These are phyloP conservation scores for Marisa cornuarietis DNA, from an alignment of 1,140 invertebrate species.

Conservation along the genomic window DNA sequence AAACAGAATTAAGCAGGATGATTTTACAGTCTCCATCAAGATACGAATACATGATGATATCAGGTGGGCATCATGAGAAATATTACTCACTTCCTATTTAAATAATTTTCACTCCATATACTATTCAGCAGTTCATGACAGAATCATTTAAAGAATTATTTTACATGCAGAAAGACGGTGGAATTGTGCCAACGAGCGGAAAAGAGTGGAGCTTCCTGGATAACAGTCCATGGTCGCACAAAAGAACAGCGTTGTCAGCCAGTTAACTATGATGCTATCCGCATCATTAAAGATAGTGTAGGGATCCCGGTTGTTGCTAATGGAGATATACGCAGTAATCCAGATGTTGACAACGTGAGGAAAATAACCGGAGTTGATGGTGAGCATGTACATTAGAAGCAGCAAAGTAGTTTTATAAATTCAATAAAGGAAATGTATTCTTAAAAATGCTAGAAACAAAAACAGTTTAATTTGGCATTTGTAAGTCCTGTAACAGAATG, in stretches of 20 bases:
- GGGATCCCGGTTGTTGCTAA: conserved; percentile 89
- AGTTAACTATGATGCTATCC: conserved; percentile 79
- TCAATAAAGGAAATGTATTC: neutral
- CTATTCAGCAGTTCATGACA: no score
- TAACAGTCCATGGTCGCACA: conserved; percentile 91
- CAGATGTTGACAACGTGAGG: conserved; percentile 76
- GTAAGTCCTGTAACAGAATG: neutral
- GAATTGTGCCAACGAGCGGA: conserved; percentile 83
- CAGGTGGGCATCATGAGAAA: conserved; percentile 62
- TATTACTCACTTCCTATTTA: neutral
- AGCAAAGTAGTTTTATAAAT: neutral
- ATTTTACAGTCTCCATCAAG: conserved; percentile 92
- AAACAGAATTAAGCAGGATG: conserved; percentile 74
- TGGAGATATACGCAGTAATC: conserved; percentile 82
- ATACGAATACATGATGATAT: conserved; percentile 78
- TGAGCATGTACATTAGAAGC: conserved; percentile 55
- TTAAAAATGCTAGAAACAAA: neutral
- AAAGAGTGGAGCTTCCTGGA: conserved; percentile 84
- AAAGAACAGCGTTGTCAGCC: conserved; percentile 81
- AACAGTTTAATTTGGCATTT: neutral
- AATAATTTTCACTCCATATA: no score
- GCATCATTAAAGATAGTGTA: conserved; percentile 77
- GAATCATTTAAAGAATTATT: neutral
- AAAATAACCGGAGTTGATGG: conserved; percentile 79
- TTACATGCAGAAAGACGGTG: conserved; percentile 70